These are phyloP conservation scores for Sinocyclocheilus anshuiensis DNA, from an alignment of 2,113 vertebrate genomes.

Conservation along the genomic window DNA sequence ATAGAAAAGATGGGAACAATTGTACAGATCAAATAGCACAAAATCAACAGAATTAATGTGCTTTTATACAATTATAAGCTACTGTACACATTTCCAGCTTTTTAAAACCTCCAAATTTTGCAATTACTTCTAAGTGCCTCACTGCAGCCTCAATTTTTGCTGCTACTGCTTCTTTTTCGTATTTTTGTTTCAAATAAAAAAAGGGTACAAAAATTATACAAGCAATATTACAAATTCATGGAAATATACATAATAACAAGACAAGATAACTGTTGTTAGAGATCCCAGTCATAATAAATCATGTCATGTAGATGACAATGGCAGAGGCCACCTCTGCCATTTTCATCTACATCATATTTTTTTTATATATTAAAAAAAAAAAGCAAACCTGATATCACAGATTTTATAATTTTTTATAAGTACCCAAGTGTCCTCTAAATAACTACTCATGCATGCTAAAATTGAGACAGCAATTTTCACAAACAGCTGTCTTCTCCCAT, in stretches of 20 bases:
- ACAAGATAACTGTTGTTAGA: not conserved
- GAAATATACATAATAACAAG: not conserved
- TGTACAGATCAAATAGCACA: not conserved
- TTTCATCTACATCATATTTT: not conserved
- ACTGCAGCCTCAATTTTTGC: no score
- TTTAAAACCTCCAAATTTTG: not conserved
- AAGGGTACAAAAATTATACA: not conserved
- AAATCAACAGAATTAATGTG: not conserved
- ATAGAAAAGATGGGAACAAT: not conserved
- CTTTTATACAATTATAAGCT: not conserved
- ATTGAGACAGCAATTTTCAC: conserved; percentile 30
- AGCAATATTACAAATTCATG: not conserved
- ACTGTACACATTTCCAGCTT: no score
- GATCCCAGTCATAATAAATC: not conserved
- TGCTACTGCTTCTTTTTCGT: no score
- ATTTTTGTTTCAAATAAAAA: no score
- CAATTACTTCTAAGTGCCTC: not conserved
- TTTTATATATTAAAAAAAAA: not conserved
- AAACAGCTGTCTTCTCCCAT: conserved; percentile 44
- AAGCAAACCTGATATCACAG: not conserved
- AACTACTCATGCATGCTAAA: conserved; percentile 20
- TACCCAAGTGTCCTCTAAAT: conserved; percentile 24
- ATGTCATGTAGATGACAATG: not conserved
- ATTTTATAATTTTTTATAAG: not conserved
- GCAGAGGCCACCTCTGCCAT: not conserved